Conservation (phyloP, 2,888 invertebrate species). For the Agonopterix arenella region DNA sequence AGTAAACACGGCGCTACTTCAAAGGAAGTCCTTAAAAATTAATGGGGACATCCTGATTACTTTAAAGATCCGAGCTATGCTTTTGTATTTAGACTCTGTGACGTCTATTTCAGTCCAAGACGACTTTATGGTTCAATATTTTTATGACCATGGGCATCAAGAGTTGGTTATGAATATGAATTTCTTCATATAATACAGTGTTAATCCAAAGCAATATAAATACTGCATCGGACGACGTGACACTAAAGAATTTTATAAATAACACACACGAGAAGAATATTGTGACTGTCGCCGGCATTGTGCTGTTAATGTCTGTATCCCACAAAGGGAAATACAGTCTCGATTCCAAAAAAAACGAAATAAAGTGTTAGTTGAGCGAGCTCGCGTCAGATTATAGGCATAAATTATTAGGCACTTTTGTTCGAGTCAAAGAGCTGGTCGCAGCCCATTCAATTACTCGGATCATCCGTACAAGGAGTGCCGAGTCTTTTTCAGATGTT, state of each 20-base stretch:
- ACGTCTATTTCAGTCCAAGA: constrained; percentile 44
- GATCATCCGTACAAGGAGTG: constrained; percentile 66
- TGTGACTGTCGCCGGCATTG: constrained; percentile 61
- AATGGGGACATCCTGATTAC: constrained; percentile 70
- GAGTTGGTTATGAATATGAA: constrained; percentile 23
- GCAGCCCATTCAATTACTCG: constrained; percentile 68
- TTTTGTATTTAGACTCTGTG: constrained; percentile 37
- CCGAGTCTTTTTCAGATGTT: constrained; percentile 73
- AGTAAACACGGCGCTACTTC: constrained; percentile 56
- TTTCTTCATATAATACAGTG: constrained; percentile 29
- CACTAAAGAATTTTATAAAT: constrained; percentile 50
- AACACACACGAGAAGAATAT: constrained; percentile 52
- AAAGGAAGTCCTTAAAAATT: constrained; percentile 74
- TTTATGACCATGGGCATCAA: constrained; percentile 32
- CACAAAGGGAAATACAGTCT: constrained; percentile 53
- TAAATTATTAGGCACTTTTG: constrained; percentile 75
- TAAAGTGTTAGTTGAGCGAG: constrained; percentile 43
- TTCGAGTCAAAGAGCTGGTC: constrained; percentile 64
- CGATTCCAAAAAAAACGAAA: constrained; percentile 58
- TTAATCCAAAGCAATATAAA: constrained; percentile 40
- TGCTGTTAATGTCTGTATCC: constrained; percentile 60
- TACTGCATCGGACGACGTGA: constrained; percentile 34
- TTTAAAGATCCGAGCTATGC: constrained; percentile 42
- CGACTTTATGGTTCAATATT: constrained; percentile 41
- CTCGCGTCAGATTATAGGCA: constrained; percentile 72